phyloP scores from a whole-genome alignment of 2,113 vertebrate species.

The Misgurnus anguillicaudatus region DNA sequence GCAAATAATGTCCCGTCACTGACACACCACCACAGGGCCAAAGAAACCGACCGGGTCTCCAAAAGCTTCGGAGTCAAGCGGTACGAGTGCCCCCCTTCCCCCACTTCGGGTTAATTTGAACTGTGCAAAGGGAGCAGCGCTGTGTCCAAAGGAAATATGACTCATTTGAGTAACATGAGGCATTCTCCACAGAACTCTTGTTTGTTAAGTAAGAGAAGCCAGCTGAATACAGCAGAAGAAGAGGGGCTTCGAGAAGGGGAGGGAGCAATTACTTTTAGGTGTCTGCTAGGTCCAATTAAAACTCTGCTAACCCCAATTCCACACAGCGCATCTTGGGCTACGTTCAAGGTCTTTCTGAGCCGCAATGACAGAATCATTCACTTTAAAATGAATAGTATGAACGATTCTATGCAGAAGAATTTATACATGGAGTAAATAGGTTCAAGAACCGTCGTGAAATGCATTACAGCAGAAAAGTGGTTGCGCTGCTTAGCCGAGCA shows the following conservation, averaged over 20 bases:
- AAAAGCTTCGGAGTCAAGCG: conserved; percentile 52
- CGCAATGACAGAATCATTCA: conserved; percentile 68
- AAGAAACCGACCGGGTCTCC: conserved; percentile 57
- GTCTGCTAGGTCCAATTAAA: conserved; percentile 62
- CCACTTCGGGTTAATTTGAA: conserved; percentile 70
- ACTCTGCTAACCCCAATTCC: conserved; percentile 62
- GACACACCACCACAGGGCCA: conserved; percentile 56
- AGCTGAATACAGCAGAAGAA: conserved; percentile 48
- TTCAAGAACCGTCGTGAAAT: conserved; percentile 4
- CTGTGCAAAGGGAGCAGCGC: conserved; percentile 72
- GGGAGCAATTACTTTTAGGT: conserved; percentile 58
- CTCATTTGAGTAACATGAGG: conserved; percentile 77
- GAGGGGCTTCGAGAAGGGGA: conserved; percentile 33
- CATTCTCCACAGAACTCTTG: conserved; percentile 74
- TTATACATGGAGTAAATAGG: conserved; percentile 18
- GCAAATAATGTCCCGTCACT: conserved; percentile 40
- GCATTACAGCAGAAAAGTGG: neutral
- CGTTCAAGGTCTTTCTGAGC: conserved; percentile 72
- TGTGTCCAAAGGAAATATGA: conserved; percentile 80
- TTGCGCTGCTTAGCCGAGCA: neutral
- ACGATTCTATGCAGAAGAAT: conserved; percentile 62
- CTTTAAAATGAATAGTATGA: conserved; percentile 60
- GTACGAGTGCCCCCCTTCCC: conserved; percentile 51
- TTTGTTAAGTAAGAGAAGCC: conserved; percentile 70
- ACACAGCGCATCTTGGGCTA: conserved; percentile 68